Evolutionary conservation across 2,888 invertebrate genomes (phyloP), one percentile per base, ranked within the genome.

Genomic region (Reticulitermes lucifugus): DNA sequence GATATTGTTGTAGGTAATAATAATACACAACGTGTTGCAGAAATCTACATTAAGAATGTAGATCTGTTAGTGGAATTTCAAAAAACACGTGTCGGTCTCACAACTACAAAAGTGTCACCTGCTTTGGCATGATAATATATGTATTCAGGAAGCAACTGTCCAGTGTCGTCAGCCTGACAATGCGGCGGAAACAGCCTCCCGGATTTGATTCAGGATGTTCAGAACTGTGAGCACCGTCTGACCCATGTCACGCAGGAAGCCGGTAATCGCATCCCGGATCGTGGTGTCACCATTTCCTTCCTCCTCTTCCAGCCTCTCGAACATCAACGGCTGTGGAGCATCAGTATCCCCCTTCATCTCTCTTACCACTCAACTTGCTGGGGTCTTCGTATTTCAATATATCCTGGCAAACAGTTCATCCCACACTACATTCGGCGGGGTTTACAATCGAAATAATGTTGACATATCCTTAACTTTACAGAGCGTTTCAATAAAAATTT

Each of bases 231-330:
- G n/a, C 35, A 77, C 77, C 0, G 46, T 46, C 3, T 14, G 14
- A 21, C 77, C 77, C 25, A 46, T 46, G n/a, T 77, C 77, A 12
- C 46, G 77, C 41, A 77, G 46, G 77, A 77, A 77, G 77, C 46
- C 18, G 21, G 21, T 22, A 22, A 77, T 77, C 46, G 41, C 25
- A 6, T 77, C 77, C 51, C 46, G 46, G 77, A 77, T 41, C 4
- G 77, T n/a, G 77, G 51, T n/a, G 77, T 77, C 77, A 0, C 41
- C 77, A 21, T 77, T 46, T 14, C 10, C 46, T 77, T 77, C 22
- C 43, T 6, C 46, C 14, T 12, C 46, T n/a, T 77, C 77, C 43
- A 77, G n/a, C 77, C 46, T 21, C 22, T n/a, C 43, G 43, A 46
- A 46, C 41, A 41, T 43, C 46, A 46, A 1, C 41, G 77, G 73